Evolutionary conservation across 2,113 vertebrate species (phyloP).

Genomic region (Microtus oregoni): DNA sequence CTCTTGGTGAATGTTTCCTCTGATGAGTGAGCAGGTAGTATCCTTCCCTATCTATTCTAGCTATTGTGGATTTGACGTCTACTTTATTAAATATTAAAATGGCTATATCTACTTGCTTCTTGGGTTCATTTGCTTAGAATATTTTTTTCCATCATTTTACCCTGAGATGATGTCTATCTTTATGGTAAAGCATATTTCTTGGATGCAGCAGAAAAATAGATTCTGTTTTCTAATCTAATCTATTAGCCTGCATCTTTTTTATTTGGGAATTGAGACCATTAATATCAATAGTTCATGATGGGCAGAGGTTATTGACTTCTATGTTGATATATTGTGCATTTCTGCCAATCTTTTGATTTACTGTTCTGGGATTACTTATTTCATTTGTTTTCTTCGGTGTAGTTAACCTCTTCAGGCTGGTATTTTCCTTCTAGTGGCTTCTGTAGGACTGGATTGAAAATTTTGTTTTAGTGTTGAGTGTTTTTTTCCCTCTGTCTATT

Average conservation of each 20-base stretch:
- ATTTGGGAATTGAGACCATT: background rate
- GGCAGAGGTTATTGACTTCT: background rate
- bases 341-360: background rate
- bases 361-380: background rate
- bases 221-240: background rate
- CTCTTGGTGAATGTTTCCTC: background rate
- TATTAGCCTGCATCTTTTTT: background rate
- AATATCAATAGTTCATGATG: background rate
- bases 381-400: background rate
- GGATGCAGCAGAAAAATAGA: background rate
- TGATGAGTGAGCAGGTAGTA: background rate
- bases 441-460: background rate
- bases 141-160: background rate
- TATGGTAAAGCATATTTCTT: background rate
- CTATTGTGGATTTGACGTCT: background rate
- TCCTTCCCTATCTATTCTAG: background rate
- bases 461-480: background rate
- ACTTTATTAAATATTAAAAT: background rate
- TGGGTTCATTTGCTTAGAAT: background rate
- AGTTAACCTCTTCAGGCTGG: too few species aligned
- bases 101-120: background rate
- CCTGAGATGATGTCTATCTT: background rate
- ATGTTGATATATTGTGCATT: background rate
- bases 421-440: background rate
- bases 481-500: background rate